Base-by-base conservation (phyloP, 92 coral and sea anemone species). In the Desmophyllum pertusum region DNA sequence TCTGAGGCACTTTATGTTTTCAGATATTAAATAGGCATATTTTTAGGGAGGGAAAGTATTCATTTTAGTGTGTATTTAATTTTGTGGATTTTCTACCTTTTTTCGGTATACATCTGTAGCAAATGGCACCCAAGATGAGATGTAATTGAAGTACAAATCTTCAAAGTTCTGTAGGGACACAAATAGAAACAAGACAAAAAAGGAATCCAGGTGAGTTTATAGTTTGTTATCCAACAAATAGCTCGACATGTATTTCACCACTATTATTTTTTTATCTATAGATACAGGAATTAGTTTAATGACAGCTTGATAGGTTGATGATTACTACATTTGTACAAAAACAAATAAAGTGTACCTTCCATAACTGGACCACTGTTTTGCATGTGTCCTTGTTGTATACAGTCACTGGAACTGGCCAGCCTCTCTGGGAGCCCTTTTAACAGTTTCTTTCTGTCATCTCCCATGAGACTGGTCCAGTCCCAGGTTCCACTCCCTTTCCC, bases 401-500 rank as follows among this genome's bases (percentile, higher is more conserved):
- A n/a, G n/a, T n/a, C n/a, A 76, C 75, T 70, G 81, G 29, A 86
- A 43, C 45, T 29, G 66, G 19, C 23, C 15, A 80, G 21, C n/a
- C 70, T 80, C 0, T 6, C 14, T 0, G 86, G 90, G 0, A 80
- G 70, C 15, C 35, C 64, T 38, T 29, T 61, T 35, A 79, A 19
- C 5, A 72, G 81, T 29, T 3, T 74, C 27, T 80, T 81, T 17
- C 86, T 70, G 55, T 80, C 86, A 59, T 73, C 76, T 11, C 85
- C 81, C 86, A 86, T 74, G 7, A 80, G 46, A 33, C 90, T 73
- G 17, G 86, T 86, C 67, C 75, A 80, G 3, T 76, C 51, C 38
- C 52, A 76, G 5, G 80, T 39, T 18, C 80, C 69, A 21, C 50
- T 36, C 1, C 80, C 68, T 6, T 55, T 38, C 1, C 48, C 48